These are phyloP conservation scores for Synanceia verrucosa DNA, from an alignment of 2,797 vertebrate genomes.

Conservation along the genomic window DNA sequence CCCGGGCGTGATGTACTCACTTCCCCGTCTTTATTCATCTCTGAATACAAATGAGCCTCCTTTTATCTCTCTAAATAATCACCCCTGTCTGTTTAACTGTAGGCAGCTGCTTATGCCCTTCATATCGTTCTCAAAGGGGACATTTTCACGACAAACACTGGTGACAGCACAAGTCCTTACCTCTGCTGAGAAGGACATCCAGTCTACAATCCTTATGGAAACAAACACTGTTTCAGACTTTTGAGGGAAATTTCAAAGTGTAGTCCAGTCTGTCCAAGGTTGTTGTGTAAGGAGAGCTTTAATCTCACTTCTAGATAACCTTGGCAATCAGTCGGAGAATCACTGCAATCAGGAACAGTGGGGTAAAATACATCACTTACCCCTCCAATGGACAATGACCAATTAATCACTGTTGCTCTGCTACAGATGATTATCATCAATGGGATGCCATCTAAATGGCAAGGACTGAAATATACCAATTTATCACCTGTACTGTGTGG, in stretches of 20 bases:
- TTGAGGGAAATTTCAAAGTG: slow-evolving; percentile 6
- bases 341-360: slow-evolving; percentile 30
- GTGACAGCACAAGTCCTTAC: slow-evolving; percentile 37
- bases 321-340: slow-evolving; percentile 58
- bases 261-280: slow-evolving; percentile 46
- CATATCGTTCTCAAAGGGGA: slow-evolving; percentile 54
- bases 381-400: slow-evolving; percentile 68
- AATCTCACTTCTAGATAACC: slow-evolving; percentile 53
- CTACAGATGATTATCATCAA: slow-evolving; percentile 67
- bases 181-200: slow-evolving; percentile 26
- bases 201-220: slow-evolving; percentile 15
- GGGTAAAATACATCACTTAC: slow-evolving; percentile 57
- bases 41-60: slow-evolving; percentile 72
- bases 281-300: slow-evolving; percentile 39
- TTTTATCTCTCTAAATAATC: slow-evolving; percentile 72
- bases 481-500: slow-evolving; percentile 30
- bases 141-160: slow-evolving; percentile 56
- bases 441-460: slow-evolving; percentile 45
- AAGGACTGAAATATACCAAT: slow-evolving; percentile 40
- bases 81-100: slow-evolving; percentile 49
- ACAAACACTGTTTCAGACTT: slow-evolving; percentile 25
- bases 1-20: slow-evolving; percentile 52
- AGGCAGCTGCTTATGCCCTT: slow-evolving; percentile 66
- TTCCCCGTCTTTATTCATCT: slow-evolving; percentile 37
- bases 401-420: slow-evolving; percentile 65